These are phyloP conservation scores for Chelon auratus DNA, from an alignment of 2,797 vertebrate genomes.

Conservation along the genomic window DNA sequence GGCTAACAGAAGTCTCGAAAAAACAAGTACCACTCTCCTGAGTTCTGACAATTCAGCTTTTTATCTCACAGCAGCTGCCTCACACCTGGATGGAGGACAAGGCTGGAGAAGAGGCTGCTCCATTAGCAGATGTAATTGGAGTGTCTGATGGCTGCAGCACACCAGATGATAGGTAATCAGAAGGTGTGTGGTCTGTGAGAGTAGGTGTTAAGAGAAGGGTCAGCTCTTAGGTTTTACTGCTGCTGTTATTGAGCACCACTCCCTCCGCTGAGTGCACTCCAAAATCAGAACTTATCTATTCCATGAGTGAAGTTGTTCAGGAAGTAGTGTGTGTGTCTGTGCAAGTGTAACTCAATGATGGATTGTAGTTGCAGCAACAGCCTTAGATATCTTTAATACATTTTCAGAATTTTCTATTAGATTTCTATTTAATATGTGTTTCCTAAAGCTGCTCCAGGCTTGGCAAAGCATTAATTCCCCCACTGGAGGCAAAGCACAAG, in stretches of 20 bases:
- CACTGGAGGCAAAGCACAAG: too few relatives aligned
- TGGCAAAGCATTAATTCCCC: too few relatives aligned
- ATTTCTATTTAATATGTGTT: background rate
- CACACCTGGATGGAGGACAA: slow-evolving; percentile 31
- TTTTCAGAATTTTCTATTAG: background rate
- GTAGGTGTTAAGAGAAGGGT: slow-evolving; percentile 61
- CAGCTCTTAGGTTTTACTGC: slow-evolving; percentile 32
- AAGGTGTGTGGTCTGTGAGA: slow-evolving; percentile 61
- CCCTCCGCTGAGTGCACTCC: slow-evolving; percentile 33
- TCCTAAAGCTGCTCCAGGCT: too few relatives aligned
- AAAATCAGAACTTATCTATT: slow-evolving; percentile 31
- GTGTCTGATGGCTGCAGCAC: slow-evolving; percentile 51
- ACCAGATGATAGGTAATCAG: slow-evolving; percentile 71
- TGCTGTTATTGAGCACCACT: slow-evolving; percentile 31
- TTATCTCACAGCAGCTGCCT: slow-evolving; percentile 25
- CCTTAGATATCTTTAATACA: background rate
- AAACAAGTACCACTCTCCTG: slow-evolving; percentile 25
- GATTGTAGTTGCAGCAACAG: background rate
- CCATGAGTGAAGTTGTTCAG: slow-evolving; percentile 16
- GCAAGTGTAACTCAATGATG: slow-evolving; percentile 10
- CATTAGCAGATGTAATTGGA: slow-evolving; percentile 73
- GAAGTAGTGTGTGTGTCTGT: slow-evolving; percentile 3
- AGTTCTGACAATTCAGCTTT: background rate
- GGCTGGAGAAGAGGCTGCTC: slow-evolving; percentile 53
- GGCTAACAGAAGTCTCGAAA: background rate